phyloP scores from a whole-genome alignment of 2,797 vertebrate species.

The Lagodon rhomboides region DNA sequence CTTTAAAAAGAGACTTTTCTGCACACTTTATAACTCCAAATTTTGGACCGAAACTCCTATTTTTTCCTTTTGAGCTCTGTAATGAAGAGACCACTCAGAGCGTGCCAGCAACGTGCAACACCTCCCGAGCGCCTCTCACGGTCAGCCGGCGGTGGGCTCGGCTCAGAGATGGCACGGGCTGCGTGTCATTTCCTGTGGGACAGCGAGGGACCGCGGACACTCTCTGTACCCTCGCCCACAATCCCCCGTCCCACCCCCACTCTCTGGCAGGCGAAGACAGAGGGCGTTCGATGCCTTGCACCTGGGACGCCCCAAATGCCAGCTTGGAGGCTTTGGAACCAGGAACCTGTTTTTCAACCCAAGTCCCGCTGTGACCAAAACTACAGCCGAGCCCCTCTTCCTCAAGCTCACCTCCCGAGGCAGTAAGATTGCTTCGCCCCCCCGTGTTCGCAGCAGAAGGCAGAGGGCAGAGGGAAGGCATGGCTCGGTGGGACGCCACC shows the following conservation, averaged over 20 bases:
- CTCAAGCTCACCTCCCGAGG: conserved; percentile 76
- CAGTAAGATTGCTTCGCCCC: conserved; percentile 76
- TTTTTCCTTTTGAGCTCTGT: conserved; percentile 30
- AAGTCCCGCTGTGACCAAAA: conserved; percentile 79
- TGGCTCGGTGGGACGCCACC: conserved; percentile 69
- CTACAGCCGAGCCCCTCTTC: conserved; percentile 74
- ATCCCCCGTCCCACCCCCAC: conserved; percentile 54
- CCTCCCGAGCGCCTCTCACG: conserved; percentile 48
- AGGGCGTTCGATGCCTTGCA: conserved; percentile 77
- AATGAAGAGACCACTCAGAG: conserved; percentile 14
- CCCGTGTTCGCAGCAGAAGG: conserved; percentile 79
- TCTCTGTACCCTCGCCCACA: conserved; percentile 53
- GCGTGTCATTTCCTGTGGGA: conserved; percentile 79
- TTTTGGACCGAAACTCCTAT: conserved; percentile 10
- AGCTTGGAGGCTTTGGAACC: conserved; percentile 79
- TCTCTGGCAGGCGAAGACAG: conserved; percentile 77
- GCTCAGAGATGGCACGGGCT: conserved; percentile 62
- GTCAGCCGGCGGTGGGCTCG: conserved; percentile 52
- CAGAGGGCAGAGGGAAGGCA: conserved; percentile 81
- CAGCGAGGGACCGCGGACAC: conserved; percentile 67
- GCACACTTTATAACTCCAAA: conserved; percentile 32
- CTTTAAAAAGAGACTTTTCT: conserved; percentile 33
- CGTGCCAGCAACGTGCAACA: conserved; percentile 40
- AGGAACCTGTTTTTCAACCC: conserved; percentile 77
- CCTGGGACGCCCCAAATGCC: conserved; percentile 83